These are phyloP conservation scores for Misgurnus anguillicaudatus DNA, from an alignment of 2,113 vertebrate genomes.

Conservation along the genomic window DNA sequence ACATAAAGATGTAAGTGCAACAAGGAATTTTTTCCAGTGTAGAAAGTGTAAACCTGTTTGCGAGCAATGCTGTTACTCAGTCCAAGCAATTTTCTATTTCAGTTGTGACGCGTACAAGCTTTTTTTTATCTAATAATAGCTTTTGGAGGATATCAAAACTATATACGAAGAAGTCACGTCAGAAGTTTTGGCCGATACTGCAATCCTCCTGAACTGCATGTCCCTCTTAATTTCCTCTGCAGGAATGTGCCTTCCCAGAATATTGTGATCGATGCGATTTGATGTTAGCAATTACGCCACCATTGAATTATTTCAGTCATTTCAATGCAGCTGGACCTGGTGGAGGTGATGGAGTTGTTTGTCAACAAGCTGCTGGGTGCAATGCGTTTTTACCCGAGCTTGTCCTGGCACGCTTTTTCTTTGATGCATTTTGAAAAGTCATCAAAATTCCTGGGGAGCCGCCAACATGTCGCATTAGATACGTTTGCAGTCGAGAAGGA, in stretches of 20 bases:
- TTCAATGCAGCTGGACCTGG: conserved; percentile 1
- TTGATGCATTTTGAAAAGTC: conserved; percentile 25
- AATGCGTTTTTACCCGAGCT: conserved; percentile 19
- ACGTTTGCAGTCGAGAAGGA: conserved; percentile 7
- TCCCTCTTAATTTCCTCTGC: conserved; percentile 7
- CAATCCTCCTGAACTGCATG: conserved; percentile 16
- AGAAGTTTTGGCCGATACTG: conserved; percentile 31
- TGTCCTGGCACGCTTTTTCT: neutral
- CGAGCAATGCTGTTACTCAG: neutral
- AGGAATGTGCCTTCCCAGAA: conserved; percentile 10
- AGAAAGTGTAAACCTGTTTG: conserved; percentile 22
- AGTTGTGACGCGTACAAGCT: neutral
- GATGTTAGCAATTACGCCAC: conserved; percentile 27
- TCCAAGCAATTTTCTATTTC: conserved; percentile 20
- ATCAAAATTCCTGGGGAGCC: neutral
- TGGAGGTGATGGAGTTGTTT: conserved; percentile 20
- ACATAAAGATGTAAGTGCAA: too few species aligned
- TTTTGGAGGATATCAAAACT: conserved; percentile 36
- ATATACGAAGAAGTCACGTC: conserved; percentile 42
- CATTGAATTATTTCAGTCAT: conserved; percentile 38
- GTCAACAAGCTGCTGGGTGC: neutral
- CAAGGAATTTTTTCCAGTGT: neutral
- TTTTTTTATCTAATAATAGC: conserved; percentile 30
- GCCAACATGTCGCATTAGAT: conserved; percentile 23
- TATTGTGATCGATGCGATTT: conserved; percentile 17